These are phyloP conservation scores for Perizoma affinitatum DNA, from an alignment of 2,888 invertebrate species.

Conservation along the genomic window DNA sequence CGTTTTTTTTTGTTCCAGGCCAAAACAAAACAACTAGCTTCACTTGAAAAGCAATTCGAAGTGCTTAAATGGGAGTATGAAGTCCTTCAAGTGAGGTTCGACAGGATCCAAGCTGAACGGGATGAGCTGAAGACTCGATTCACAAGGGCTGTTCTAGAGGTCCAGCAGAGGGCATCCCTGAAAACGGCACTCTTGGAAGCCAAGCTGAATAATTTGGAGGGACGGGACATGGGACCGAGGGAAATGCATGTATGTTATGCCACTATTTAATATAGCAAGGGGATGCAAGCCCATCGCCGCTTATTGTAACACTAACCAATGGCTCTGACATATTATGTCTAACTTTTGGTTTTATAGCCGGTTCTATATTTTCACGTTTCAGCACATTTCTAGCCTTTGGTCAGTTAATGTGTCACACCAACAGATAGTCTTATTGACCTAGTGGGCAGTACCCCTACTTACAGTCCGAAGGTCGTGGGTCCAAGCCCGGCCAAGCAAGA, in stretches of 20 bases:
- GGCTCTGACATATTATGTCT: too few species aligned
- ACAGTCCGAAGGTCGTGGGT: too few species aligned
- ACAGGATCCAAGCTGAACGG: slow-evolving; percentile 89
- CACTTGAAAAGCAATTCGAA: slow-evolving; percentile 83
- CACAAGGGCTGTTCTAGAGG: slow-evolving; percentile 92
- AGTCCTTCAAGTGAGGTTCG: slow-evolving; percentile 90
- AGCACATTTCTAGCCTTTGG: too few species aligned
- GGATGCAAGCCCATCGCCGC: too few species aligned
- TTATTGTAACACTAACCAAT: too few species aligned
- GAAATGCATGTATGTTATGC: slow-evolving; percentile 81
- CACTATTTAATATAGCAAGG: neutral
- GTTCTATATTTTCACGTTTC: too few species aligned
- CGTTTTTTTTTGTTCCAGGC: slow-evolving; percentile 56
- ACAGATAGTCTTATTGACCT: too few species aligned
- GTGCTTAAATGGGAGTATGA: slow-evolving; percentile 87
- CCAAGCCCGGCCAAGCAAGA: too few species aligned
- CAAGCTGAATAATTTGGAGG: slow-evolving; percentile 88
- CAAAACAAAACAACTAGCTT: slow-evolving; percentile 81
- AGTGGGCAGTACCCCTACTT: too few species aligned
- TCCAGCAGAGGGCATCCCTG: slow-evolving; percentile 93
- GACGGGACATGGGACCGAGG: slow-evolving; percentile 83
- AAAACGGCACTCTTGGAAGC: slow-evolving; percentile 93
- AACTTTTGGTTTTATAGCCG: too few species aligned
- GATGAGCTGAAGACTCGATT: slow-evolving; percentile 91
- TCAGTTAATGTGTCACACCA: too few species aligned